A percentile compares a stretch with the other conserved stretches of the same genome.
These are phyloP conservation scores for Tinamus guttatus DNA, from an alignment of 2,113 vertebrate genomes.

Conservation along the genomic window DNA sequence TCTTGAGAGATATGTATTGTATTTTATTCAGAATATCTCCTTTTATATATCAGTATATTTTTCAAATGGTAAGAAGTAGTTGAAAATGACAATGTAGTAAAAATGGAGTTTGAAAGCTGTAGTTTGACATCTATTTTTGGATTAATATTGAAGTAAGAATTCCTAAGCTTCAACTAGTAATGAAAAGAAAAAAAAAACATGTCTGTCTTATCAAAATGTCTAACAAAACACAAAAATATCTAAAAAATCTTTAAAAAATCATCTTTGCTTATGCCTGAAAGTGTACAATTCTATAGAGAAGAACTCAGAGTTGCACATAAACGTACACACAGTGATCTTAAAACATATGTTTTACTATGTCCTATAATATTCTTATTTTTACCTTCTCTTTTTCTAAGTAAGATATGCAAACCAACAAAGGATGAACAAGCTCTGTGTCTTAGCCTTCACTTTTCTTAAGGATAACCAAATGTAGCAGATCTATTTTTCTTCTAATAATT, in stretches of 20 bases:
- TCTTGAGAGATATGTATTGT: neutral
- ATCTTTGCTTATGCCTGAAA: neutral
- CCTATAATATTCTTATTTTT: neutral
- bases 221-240: neutral
- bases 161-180: neutral
- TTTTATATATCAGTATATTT: neutral
- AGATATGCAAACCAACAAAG: neutral
- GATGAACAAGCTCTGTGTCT: neutral
- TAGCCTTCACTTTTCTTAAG: neutral
- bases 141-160: neutral
- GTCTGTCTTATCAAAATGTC: neutral
- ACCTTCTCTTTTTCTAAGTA: neutral
- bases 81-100: neutral
- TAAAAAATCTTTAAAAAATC: neutral
- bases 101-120: neutral
- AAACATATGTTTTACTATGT: neutral
- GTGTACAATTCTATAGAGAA: neutral
- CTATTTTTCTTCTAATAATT: neutral
- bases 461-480: neutral
- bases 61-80: neutral
- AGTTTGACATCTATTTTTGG: neutral
- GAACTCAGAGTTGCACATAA: neutral
- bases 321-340: neutral
- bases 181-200: neutral
- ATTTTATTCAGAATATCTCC: neutral